Evolutionary conservation across 2,113 vertebrate species (phyloP).

Genomic region (Fregata magnificens): DNA sequence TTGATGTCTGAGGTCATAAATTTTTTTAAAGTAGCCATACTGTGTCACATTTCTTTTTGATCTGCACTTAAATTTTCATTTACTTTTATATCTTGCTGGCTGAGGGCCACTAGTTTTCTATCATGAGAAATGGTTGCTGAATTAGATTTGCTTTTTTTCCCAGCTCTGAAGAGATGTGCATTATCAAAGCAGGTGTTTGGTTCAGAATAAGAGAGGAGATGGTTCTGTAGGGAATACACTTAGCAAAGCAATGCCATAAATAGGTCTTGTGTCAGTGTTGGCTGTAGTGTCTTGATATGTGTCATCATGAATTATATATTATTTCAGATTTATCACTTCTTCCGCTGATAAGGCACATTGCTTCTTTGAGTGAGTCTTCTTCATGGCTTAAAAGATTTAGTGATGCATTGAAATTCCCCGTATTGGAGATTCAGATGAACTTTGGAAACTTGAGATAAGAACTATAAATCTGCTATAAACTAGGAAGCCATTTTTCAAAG

Average conservation of each 20-base stretch:
- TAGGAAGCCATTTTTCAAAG: constrained; percentile 44
- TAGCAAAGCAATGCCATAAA: constrained; percentile 66
- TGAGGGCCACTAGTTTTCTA: constrained; percentile 40
- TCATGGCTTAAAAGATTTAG: constrained; percentile 74
- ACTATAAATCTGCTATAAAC: constrained; percentile 69
- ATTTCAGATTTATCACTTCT: constrained; percentile 75
- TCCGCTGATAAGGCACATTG: constrained; percentile 59
- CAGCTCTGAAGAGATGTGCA: neutral
- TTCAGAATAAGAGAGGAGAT: constrained; percentile 51
- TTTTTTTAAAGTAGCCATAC: constrained; percentile 61
- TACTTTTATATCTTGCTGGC: constrained; percentile 53
- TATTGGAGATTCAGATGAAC: constrained; percentile 71
- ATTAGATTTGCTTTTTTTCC: constrained; percentile 27
- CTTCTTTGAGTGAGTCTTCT: constrained; percentile 69
- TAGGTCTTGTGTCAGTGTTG: constrained; percentile 65
- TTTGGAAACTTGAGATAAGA: constrained; percentile 71
- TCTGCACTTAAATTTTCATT: constrained; percentile 67
- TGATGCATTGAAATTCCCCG: constrained; percentile 66
- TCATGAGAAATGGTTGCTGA: constrained; percentile 58
- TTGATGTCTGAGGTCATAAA: constrained; percentile 36
- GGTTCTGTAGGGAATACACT: constrained; percentile 64
- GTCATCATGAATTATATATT: constrained; percentile 81
- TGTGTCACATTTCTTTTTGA: constrained; percentile 44
- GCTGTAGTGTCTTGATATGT: constrained; percentile 73
- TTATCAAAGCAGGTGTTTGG: constrained; percentile 67